Base-by-base conservation (phyloP, 2,113 vertebrate species). In the Malurus cyaneus region DNA sequence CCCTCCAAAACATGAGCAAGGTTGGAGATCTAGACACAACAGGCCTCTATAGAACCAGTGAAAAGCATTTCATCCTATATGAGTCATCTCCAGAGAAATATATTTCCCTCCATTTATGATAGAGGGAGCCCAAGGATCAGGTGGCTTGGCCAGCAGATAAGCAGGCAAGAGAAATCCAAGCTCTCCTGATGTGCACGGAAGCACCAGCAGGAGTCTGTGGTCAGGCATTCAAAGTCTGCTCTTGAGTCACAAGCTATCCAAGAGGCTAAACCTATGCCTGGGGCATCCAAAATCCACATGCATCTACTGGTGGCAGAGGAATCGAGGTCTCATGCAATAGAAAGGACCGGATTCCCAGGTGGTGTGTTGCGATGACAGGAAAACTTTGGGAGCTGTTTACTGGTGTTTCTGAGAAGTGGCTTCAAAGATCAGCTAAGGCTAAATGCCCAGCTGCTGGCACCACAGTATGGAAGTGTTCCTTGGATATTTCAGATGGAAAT, bases 121-220 rank as follows among this genome's bases (percentile, higher is more conserved):
- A 88, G 72, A 80, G 54, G 56, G 64, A 96, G 64, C 26, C 52
- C 60, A 67, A 86, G 53, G 47, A 88, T 74, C 26, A 54, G 52
- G 52, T 49, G 64, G 88, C 34, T 70, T 86, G 56, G 72, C 42
- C 31, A 77, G 54, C 1, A 2, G 73, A 41, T 20, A 83, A 17
- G 14, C 23, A 46, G 64, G 34, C 32, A 74, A 29, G 65, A 92
- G 49, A 62, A 91, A 84, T n/a, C 20, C 23, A 78, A 42, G 34
- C 31, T 49, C 34, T 28, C 0, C 0, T 60, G 26, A 41, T 14
- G 15, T 69, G 24, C 2, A 1, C 41, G 14, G 18, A 44, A 70
- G 64, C n/a, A 62, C 16, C 10, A n/a, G 23, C 0, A 9, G 17
- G 7, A 54, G 26, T 46, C 61, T 80, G 25, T 77, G 47, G 34